Evolutionary conservation across 2,888 invertebrate species (phyloP).

Genomic region (Maniola hyperantus): DNA sequence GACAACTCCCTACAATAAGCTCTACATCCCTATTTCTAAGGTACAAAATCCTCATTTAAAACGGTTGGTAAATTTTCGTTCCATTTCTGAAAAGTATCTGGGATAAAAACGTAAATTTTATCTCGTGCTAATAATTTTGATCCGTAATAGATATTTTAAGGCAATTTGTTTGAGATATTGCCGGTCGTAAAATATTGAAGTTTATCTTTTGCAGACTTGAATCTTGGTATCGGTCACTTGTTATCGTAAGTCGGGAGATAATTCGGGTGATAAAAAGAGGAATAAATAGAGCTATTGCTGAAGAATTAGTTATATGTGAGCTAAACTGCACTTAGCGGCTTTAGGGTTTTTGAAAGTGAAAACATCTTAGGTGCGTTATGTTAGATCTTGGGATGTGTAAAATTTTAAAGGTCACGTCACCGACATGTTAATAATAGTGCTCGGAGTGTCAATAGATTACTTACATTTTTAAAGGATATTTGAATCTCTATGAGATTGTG

Average conservation of each 20-base stretch:
- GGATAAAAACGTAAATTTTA: slow-evolving; percentile 19
- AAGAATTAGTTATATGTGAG: too few relatives aligned
- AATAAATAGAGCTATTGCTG: too few relatives aligned
- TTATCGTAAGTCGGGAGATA: neutral
- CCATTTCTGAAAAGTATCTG: slow-evolving; percentile 18
- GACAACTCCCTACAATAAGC: neutral
- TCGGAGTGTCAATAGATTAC: too few relatives aligned
- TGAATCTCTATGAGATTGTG: too few relatives aligned
- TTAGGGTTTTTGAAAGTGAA: too few relatives aligned
- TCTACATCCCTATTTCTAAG: neutral
- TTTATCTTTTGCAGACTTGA: neutral
- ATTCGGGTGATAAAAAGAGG: too few relatives aligned
- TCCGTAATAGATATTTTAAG: slow-evolving; percentile 16
- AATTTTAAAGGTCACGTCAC: too few relatives aligned
- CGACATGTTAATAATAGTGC: too few relatives aligned
- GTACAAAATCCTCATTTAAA: neutral
- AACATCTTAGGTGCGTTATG: too few relatives aligned
- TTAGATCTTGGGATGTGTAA: too few relatives aligned
- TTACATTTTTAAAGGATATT: too few relatives aligned
- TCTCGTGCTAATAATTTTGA: slow-evolving; percentile 18
- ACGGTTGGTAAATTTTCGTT: neutral
- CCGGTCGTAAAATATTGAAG: slow-evolving; percentile 1
- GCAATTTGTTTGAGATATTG: slow-evolving; percentile 15
- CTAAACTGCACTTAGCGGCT: too few relatives aligned
- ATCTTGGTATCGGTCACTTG: neutral